Evolutionary conservation across 2,888 invertebrate species (phyloP).

Genomic region (Epiblema foenella): DNA sequence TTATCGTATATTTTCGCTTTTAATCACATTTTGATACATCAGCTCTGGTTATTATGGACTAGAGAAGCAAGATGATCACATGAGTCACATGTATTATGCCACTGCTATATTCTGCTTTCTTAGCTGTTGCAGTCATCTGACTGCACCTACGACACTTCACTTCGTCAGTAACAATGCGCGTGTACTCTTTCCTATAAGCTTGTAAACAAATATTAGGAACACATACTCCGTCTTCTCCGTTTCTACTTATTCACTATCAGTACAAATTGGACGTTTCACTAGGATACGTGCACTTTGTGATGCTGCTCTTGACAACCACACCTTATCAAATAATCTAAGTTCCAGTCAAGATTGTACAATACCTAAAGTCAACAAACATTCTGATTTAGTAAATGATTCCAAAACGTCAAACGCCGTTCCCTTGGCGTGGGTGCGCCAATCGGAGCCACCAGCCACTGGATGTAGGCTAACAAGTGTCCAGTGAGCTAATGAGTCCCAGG

Average conservation of each 20-base stretch:
- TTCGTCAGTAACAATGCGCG: too few species aligned
- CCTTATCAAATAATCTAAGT: background rate
- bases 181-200: too few species aligned
- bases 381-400: background rate
- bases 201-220: too few species aligned
- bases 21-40: constrained; percentile 3
- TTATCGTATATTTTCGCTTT: too few species aligned
- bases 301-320: background rate
- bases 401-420: constrained; percentile 6
- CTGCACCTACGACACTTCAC: too few species aligned
- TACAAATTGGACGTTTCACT: too few species aligned
- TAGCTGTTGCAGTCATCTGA: too few species aligned
- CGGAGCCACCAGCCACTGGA: constrained; percentile 64
- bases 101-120: background rate
- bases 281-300: background rate
- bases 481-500: constrained; percentile 63
- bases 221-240: too few species aligned
- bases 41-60: background rate
- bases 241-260: too few species aligned
- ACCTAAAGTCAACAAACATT: too few species aligned
- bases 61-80: background rate
- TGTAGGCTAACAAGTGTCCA: constrained; percentile 79
- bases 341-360: background rate
- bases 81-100: background rate
- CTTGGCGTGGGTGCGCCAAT: constrained; percentile 49